phyloP scores from a whole-genome alignment of 2,888 invertebrate species.

The Zele albiditarsus region DNA sequence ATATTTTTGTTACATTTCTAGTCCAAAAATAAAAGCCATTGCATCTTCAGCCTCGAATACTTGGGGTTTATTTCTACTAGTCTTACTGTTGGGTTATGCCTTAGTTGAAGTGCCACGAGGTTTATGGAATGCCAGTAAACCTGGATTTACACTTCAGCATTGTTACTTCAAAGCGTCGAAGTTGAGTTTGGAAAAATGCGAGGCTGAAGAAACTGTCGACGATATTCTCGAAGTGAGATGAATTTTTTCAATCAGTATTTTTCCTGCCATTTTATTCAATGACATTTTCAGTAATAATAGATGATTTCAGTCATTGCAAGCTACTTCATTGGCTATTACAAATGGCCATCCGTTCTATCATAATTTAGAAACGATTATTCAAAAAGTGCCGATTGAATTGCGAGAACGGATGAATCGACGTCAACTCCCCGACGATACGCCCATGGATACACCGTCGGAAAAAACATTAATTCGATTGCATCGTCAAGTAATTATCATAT shows the following conservation, averaged over 20 bases:
- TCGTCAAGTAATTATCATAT: slow-evolving; percentile 80
- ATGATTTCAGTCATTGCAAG: slow-evolving; percentile 83
- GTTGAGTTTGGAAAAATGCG: slow-evolving; percentile 94
- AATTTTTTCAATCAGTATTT: not conserved
- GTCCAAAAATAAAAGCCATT: slow-evolving; percentile 93
- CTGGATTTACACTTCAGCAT: slow-evolving; percentile 87
- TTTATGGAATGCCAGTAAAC: slow-evolving; percentile 92
- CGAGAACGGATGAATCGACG: slow-evolving; percentile 83
- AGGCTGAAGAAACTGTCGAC: slow-evolving; percentile 97
- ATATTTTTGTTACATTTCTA: slow-evolving; percentile 61
- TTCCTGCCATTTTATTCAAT: not conserved
- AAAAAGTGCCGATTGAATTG: slow-evolving; percentile 88
- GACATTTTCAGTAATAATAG: slow-evolving; percentile 9
- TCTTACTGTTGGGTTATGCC: slow-evolving; percentile 94
- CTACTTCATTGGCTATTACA: slow-evolving; percentile 84
- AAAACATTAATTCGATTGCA: slow-evolving; percentile 92
- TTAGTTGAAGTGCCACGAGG: slow-evolving; percentile 95
- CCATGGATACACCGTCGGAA: slow-evolving; percentile 82
- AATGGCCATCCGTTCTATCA: slow-evolving; percentile 84
- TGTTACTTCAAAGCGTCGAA: slow-evolving; percentile 96
- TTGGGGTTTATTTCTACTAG: slow-evolving; percentile 97
- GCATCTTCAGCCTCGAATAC: slow-evolving; percentile 99
- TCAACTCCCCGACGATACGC: slow-evolving; percentile 76
- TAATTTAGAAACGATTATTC: slow-evolving; percentile 91
- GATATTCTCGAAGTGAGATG: slow-evolving; percentile 89